Evolutionary conservation across 2,113 vertebrate species (phyloP).

Genomic region (Scytalopus superciliaris): DNA sequence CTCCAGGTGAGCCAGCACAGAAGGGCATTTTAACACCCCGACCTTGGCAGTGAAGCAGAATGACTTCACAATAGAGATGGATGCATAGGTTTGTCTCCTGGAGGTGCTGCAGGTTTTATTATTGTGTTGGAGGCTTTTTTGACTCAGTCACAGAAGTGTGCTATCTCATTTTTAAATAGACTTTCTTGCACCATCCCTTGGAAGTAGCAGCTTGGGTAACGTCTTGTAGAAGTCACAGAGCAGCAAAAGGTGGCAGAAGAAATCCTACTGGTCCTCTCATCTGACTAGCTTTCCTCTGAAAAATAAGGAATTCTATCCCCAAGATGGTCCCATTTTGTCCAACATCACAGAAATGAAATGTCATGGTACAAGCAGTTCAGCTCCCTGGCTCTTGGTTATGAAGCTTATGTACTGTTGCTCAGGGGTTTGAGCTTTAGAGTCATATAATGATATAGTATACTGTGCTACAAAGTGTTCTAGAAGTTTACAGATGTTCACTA

Average conservation of each 20-base stretch:
- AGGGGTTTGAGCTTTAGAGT: neutral
- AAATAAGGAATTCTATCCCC: neutral
- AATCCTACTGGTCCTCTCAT: neutral
- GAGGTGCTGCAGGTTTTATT: neutral
- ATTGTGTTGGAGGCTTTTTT: neutral
- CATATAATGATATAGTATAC: accelerated
- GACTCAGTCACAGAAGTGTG: neutral
- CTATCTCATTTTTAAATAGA: neutral
- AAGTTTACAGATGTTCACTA: neutral
- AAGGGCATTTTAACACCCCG: neutral
- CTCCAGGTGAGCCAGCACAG: neutral
- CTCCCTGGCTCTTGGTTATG: neutral
- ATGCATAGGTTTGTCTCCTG: neutral
- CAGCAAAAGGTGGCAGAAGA: neutral
- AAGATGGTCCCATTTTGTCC: neutral
- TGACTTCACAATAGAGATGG: neutral
- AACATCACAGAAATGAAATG: neutral
- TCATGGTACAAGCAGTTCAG: neutral
- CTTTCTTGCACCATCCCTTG: neutral
- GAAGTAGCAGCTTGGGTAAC: neutral
- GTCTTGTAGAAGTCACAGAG: neutral
- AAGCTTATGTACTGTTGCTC: neutral
- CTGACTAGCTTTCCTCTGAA: neutral
- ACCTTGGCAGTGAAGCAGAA: neutral
- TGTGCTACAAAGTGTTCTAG: neutral